A percentile compares a stretch with the other conserved stretches of the same genome.
These are phyloP conservation scores for Neostethus bicornis DNA, from an alignment of 2,797 vertebrate species.

Conservation along the genomic window DNA sequence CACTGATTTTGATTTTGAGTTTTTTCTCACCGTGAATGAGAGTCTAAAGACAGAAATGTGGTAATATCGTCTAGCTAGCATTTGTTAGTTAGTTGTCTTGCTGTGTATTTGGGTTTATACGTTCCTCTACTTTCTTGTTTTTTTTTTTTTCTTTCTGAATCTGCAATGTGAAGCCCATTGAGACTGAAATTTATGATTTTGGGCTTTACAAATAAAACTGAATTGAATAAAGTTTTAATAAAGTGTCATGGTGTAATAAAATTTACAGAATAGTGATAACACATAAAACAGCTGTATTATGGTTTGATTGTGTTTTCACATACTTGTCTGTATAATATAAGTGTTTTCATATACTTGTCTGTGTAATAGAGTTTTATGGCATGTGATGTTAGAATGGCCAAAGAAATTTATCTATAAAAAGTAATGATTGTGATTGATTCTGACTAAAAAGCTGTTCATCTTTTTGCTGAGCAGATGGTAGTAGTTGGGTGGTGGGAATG, in stretches of 20 bases:
- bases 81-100: too few relatives aligned
- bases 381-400: not conserved
- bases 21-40: not conserved
- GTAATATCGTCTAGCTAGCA: too few relatives aligned
- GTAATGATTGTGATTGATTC: slow-evolving; percentile 32
- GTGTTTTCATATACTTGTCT: too few relatives aligned
- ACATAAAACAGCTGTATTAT: not conserved
- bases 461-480: slow-evolving; percentile 9
- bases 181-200: too few relatives aligned
- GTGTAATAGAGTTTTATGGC: slow-evolving; percentile 2
- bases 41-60: too few relatives aligned
- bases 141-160: too few relatives aligned
- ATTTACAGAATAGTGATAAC: not conserved
- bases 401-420: slow-evolving; percentile 33
- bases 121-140: not conserved
- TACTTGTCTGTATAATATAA: too few relatives aligned
- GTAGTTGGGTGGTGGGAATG: not conserved
- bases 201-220: too few relatives aligned
- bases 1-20: too few relatives aligned
- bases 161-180: too few relatives aligned
- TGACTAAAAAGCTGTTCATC: slow-evolving; percentile 16
- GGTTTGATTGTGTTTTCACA: too few relatives aligned
- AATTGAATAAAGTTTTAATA: not conserved
- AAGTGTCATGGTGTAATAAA: not conserved
- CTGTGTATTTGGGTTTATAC: too few relatives aligned